Evolutionary conservation across 2,797 vertebrate genomes (phyloP).

Genomic region (Propithecus perrieri): DNA sequence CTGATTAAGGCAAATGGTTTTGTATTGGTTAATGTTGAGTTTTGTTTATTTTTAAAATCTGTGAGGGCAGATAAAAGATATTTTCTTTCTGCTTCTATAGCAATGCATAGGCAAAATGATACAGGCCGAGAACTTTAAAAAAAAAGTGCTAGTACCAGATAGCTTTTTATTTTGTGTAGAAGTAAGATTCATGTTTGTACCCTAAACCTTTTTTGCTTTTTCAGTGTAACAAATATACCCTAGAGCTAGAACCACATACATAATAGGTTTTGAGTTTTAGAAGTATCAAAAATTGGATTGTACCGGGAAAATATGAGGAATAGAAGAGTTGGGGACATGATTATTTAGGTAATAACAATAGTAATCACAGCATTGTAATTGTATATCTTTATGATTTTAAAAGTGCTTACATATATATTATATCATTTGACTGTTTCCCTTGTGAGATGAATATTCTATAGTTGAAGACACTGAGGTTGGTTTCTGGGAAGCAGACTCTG

Average conservation of each 20-base stretch:
- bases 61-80: not conserved
- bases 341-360: not conserved
- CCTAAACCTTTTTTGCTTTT: conserved; percentile 1
- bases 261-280: not conserved
- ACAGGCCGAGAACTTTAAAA: not conserved
- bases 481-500: not conserved
- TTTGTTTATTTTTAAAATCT: conserved; percentile 33
- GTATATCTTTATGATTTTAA: not conserved
- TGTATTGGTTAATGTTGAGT: not conserved
- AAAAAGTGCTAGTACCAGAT: not conserved
- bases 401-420: not conserved
- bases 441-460: not conserved
- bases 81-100: conserved; percentile 17
- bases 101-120: not conserved
- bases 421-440: not conserved
- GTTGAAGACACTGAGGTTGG: not conserved
- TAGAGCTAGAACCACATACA: not conserved
- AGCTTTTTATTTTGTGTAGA: conserved; percentile 37
- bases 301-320: not conserved
- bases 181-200: not conserved
- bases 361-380: not conserved
- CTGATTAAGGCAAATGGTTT: not conserved
- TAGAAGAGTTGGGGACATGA: not conserved
- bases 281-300: not conserved
- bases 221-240: not conserved